These are phyloP conservation scores for Minunthozetes semirufus DNA, from an alignment of 2,888 invertebrate species.

Conservation along the genomic window DNA sequence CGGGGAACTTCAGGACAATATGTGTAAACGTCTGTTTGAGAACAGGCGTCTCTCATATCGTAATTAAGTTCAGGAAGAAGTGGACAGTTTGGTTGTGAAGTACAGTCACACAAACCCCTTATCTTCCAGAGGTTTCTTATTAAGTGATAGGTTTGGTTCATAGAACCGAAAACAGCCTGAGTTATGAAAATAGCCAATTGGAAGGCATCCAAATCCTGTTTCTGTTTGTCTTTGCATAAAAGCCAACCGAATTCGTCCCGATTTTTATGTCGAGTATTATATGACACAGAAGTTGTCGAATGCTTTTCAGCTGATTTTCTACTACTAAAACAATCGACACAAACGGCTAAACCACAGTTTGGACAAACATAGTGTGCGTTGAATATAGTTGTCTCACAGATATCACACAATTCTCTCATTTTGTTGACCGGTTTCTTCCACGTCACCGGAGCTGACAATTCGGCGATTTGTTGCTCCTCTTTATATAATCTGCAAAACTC, in stretches of 20 bases:
- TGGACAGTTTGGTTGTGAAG: no score
- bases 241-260: constrained; percentile 19
- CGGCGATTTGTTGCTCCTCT: constrained; percentile 68
- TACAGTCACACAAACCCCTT: not conserved
- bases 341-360: constrained; percentile 92
- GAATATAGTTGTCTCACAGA: constrained; percentile 93
- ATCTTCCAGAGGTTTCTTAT: not conserved
- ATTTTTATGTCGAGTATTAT: not conserved
- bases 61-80: not conserved
- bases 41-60: not conserved
- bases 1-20: constrained; percentile 82
- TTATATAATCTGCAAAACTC: constrained; percentile 88
- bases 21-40: constrained; percentile 47
- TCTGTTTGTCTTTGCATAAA: constrained; percentile 61
- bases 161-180: not conserved
- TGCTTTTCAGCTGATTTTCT: constrained; percentile 64
- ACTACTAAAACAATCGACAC: constrained; percentile 91
- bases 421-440: constrained; percentile 96
- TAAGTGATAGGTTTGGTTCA: not conserved
- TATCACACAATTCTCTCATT: constrained; percentile 94
- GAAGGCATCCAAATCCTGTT: constrained; percentile 49
- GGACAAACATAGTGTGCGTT: constrained; percentile 97
- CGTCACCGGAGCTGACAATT: constrained; percentile 50
- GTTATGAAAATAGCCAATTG: constrained; percentile 20
- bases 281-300: constrained; percentile 58